phyloP scores from a whole-genome alignment of 2,113 vertebrate species.

The Pontoporia blainvillei region DNA sequence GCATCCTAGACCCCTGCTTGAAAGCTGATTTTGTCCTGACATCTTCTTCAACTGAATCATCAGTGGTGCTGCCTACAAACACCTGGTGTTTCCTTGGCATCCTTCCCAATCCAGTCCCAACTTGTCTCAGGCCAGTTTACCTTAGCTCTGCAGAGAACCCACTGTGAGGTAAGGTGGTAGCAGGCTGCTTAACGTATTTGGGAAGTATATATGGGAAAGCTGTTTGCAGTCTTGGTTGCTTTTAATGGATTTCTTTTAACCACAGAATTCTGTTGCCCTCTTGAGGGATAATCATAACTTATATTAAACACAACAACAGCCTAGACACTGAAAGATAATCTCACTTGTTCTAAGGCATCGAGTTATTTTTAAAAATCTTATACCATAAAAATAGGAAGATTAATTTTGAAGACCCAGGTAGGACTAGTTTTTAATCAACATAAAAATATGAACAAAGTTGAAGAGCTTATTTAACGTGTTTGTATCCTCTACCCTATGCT shows the following conservation, averaged over 20 bases:
- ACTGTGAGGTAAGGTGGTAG: background rate
- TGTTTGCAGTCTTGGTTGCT: slow-evolving; percentile 11
- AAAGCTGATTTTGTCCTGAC: slow-evolving; percentile 9
- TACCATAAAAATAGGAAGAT: background rate
- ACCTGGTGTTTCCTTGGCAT: slow-evolving; percentile 35
- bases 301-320: slow-evolving; percentile 2
- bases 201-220: slow-evolving; percentile 17
- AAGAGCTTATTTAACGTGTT: background rate
- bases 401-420: slow-evolving; percentile 15
- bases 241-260: slow-evolving; percentile 54
- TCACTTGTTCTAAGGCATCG: slow-evolving; percentile 16
- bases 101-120: background rate
- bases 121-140: background rate
- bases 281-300: slow-evolving; percentile 43
- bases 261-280: slow-evolving; percentile 47
- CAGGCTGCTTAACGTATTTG: slow-evolving; percentile 12
- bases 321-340: slow-evolving; percentile 26
- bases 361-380: background rate
- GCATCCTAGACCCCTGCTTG: background rate
- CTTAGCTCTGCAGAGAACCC: background rate
- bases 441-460: background rate
- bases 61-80: background rate
- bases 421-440: slow-evolving; percentile 27
- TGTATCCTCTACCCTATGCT: background rate
- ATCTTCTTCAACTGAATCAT: background rate